Percentiles rank a stretch among this genome's conserved stretches.
phyloP scores from a whole-genome alignment of 2,113 vertebrate genomes.

The Cranoglanis bouderius region DNA sequence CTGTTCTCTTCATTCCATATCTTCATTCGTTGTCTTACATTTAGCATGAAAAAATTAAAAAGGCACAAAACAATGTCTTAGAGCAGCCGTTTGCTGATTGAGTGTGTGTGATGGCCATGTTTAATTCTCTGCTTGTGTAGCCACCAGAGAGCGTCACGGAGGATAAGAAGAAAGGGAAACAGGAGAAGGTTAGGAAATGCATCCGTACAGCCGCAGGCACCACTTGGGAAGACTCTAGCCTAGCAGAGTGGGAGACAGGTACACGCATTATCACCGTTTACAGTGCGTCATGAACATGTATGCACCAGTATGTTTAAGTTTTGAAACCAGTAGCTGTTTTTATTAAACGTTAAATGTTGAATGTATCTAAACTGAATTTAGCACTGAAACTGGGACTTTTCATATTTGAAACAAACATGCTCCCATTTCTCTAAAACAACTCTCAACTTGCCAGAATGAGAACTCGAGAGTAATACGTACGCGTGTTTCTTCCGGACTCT shows the following conservation, averaged over 20 bases:
- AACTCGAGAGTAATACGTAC: background rate
- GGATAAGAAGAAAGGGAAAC: constrained; percentile 82
- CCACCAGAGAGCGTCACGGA: constrained; percentile 77
- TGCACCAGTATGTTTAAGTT: background rate
- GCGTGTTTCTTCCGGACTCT: background rate
- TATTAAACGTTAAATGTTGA: background rate
- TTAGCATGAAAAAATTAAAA: background rate
- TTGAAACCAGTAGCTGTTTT: no score
- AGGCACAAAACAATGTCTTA: background rate
- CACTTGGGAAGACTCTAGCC: constrained; percentile 86
- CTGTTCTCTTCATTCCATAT: background rate
- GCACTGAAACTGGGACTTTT: background rate
- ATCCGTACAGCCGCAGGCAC: constrained; percentile 87
- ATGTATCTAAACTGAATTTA: background rate
- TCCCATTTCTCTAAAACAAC: background rate
- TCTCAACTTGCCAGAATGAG: background rate
- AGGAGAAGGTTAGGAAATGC: constrained; percentile 85
- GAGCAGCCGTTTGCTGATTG: background rate
- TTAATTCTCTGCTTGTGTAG: constrained; percentile 53
- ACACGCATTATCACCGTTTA: constrained; percentile 30
- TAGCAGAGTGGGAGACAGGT: constrained; percentile 89
- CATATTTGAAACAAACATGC: background rate
- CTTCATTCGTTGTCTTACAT: background rate
- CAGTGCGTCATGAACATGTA: background rate
- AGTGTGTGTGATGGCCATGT: background rate